Base-by-base conservation (phyloP, 1,140 invertebrate genomes). In the Notospermus geniculatus region DNA sequence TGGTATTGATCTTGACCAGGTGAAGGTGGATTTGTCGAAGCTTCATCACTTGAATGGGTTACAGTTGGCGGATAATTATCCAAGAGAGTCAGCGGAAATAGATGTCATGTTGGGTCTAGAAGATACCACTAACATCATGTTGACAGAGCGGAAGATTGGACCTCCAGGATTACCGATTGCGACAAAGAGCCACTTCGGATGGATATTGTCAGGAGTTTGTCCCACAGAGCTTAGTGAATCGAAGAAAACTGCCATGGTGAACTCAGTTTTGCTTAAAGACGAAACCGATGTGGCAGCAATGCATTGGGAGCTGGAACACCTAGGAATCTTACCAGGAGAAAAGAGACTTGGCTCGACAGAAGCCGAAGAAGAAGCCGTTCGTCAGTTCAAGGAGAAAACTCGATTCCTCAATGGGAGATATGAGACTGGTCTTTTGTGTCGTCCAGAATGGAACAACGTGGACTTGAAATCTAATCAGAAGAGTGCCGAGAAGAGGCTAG, bases 381-480 rank as follows among this genome's bases (percentile, higher is more conserved):
- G 41, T 27, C 27, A n/a, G 13, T 41, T 39, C 1, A 28, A 60
- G 27, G 1, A 60, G 17, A 27, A n/a, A 13, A n/a, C 54, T 29
- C 2, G 19, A 9, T 32, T 59, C 23, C 36, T n/a, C 9, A 29
- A 43, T 15, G 50, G 53, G 27, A 52, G 53, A 27, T 68, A 68
- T 62, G 45, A 63, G 59, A 54, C 62, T 15, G 22, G 5, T 0
- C 41, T 68, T 4, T 63, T 57, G 27, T 65, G 63, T 11, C 39
- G 19, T 43, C 39, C 39, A 57, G 64, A 65, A 53, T 29, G 54
- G 5, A 46, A 59, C 23, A 4, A 25, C 30, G n/a, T 23, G 25
- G 28, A 63, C 15, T 54, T 68, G 50, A 28, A 45, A 27, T 29
- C 57, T 30, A 68, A 68, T 60, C 63, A 60, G 50, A 32, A 63